Evolutionary conservation across 35 echinoderm and acorn worm species (phyloP).

Genomic region (Amphiura filiformis): DNA sequence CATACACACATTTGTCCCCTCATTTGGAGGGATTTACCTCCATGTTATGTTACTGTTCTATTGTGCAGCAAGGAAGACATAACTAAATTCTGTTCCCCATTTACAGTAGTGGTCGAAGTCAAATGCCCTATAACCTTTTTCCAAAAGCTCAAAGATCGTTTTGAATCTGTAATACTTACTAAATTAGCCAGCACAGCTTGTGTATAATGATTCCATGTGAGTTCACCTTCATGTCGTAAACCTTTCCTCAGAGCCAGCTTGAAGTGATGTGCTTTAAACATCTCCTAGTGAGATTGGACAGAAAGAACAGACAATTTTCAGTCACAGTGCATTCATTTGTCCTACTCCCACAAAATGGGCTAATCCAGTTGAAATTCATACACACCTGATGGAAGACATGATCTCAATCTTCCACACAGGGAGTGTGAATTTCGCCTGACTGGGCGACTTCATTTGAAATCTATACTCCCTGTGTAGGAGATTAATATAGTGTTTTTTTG

Average conservation of each 20-base stretch:
- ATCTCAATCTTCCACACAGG: too few species aligned
- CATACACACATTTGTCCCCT: neutral
- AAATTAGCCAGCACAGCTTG: slow-evolving; percentile 39
- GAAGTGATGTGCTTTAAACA: slow-evolving; percentile 69
- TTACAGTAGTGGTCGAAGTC: neutral
- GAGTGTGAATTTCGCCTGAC: too few species aligned
- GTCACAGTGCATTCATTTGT: too few species aligned
- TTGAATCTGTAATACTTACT: slow-evolving; percentile 31
- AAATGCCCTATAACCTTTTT: neutral
- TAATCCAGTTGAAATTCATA: too few species aligned
- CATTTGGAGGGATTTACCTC: neutral
- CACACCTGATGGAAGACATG: too few species aligned
- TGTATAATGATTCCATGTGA: slow-evolving; percentile 49
- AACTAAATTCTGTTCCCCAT: neutral
- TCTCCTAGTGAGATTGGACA: slow-evolving; percentile 17
- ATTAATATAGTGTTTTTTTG: too few species aligned
- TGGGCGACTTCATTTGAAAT: too few species aligned
- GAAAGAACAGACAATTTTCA: neutral
- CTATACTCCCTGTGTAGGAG: too few species aligned
- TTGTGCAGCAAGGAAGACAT: neutral
- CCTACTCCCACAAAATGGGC: too few species aligned
- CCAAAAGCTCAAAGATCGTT: neutral
- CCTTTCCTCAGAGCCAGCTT: slow-evolving; percentile 66
- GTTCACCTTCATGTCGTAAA: slow-evolving; percentile 47
- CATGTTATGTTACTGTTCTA: neutral